Base-by-base conservation (phyloP, 2,113 vertebrate species). In the Callithrix jacchus region DNA sequence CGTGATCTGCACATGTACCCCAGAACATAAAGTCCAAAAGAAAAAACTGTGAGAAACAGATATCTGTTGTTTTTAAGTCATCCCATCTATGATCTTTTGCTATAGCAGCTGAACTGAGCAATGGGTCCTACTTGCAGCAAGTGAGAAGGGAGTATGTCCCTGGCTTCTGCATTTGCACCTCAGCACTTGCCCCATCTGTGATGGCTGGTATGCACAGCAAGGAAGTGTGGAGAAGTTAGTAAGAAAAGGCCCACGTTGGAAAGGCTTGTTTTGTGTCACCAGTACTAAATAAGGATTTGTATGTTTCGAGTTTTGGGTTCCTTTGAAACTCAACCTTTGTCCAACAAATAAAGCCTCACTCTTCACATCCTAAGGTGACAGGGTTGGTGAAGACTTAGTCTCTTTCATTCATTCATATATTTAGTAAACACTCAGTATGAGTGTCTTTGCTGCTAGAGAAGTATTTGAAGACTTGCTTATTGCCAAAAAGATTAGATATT, bases 261-360 rank as follows among this genome's bases (percentile, higher is more conserved):
- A 84, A 47, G 70, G 16, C 16, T 87, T 79, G 5, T 71, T 89
- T 76, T 54, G 2, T 89, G n/a, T 83, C 61, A 91, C 27, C 47
- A 56, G 5, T 66, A 32, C 47, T 87, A 74, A 88, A 54, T 61
- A 58, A 45, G 32, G 27, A 40, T 89, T 89, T 47, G 54, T 89
- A 76, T 68, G 9, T 1, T 27, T 68, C 52, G 54, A 81, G 58
- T 47, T 77, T 32, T 94, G 35, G 56, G 2, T 11, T 73, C 5
- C 66, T 94, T 84, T 73, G 49, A 92, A 92, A 90, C 35, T 40
- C 82, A 86, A n/a, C 66, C 49, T 58, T 95, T 52, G 64, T 32
- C 13, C 81, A 77, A 54, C 8, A 77, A 81, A 81, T 40, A 21
- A 61, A 37, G 27, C 32, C 52, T 79, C 18, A 30, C 13, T 76